A percentile compares a stretch with the other conserved stretches of the same genome.
Evolutionary conservation across 2,888 invertebrate genomes (phyloP).

Genomic region (Drosophila algonquin): DNA sequence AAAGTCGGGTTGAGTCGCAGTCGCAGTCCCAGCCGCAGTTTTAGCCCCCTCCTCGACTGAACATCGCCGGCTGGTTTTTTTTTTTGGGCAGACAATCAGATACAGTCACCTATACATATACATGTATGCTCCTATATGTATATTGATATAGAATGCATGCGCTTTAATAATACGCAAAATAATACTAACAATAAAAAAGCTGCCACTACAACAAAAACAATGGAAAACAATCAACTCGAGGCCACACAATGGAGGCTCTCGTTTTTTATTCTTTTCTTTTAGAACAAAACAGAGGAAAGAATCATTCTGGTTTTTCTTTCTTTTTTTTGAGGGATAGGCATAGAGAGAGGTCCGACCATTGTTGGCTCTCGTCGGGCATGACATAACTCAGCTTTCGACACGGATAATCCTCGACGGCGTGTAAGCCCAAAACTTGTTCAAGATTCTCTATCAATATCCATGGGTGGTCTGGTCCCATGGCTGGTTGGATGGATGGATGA

Average conservation of each 20-base stretch:
- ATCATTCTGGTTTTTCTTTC: constrained; percentile 27
- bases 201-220: constrained; percentile 35
- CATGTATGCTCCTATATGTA: constrained; percentile 8
- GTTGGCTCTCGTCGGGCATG: constrained; percentile 35
- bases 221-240: constrained; percentile 60
- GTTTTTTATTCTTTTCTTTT: constrained; percentile 10
- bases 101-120: constrained; percentile 7
- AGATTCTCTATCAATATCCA: constrained; percentile 38
- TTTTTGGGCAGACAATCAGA: constrained; percentile 27
- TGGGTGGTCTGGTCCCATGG: constrained; percentile 15
- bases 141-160: constrained; percentile 70
- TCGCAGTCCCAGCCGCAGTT: constrained; percentile 2
- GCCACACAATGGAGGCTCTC: constrained; percentile 57
- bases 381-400: constrained; percentile 52
- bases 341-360: constrained; percentile 17
- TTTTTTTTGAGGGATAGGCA: constrained; percentile 11
- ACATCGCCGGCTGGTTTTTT: constrained; percentile 54
- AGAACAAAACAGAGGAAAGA: constrained; percentile 34
- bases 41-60: constrained; percentile 43
- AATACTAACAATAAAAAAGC: constrained; percentile 53
- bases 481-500: not conserved
- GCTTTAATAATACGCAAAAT: constrained; percentile 73
- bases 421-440: constrained; percentile 50
- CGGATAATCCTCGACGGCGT: constrained; percentile 58
- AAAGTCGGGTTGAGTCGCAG: constrained; percentile 40